phyloP scores from a whole-genome alignment of 2,888 invertebrate genomes.

The Epicampocera succincta region DNA sequence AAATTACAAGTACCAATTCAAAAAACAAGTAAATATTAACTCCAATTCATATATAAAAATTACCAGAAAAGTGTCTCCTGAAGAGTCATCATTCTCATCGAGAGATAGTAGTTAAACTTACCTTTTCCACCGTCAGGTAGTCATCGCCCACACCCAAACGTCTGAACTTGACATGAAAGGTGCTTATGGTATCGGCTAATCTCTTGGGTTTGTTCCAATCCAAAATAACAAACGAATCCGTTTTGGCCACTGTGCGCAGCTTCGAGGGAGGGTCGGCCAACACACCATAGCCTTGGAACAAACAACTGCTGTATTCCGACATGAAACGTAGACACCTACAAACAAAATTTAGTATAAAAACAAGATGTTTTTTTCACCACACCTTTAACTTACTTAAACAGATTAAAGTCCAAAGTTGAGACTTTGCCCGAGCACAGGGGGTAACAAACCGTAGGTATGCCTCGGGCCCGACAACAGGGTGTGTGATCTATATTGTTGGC shows the following conservation, averaged over 20 bases:
- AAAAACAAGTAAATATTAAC: too few relatives aligned
- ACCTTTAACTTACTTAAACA: conserved; percentile 87
- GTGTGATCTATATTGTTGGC: conserved; percentile 91
- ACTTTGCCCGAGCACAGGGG: conserved; percentile 91
- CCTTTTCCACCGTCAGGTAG: conserved; percentile 84
- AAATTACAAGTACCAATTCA: too few relatives aligned
- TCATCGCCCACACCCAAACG: conserved; percentile 83
- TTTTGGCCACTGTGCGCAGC: conserved; percentile 88
- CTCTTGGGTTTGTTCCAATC: conserved; percentile 89
- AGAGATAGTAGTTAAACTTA: conserved; percentile 65
- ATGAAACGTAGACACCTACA: conserved; percentile 89
- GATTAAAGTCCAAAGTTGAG: conserved; percentile 89
- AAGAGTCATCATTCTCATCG: too few relatives aligned
- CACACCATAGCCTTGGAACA: conserved; percentile 92
- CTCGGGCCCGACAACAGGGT: conserved; percentile 89
- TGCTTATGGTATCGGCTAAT: conserved; percentile 87
- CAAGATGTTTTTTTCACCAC: fast-evolving
- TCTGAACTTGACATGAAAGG: conserved; percentile 85
- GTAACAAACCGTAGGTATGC: conserved; percentile 88
- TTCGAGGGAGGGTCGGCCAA: conserved; percentile 88
- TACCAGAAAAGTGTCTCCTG: too few relatives aligned
- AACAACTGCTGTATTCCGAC: conserved; percentile 90
- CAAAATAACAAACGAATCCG: conserved; percentile 88
- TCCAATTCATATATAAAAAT: too few relatives aligned
- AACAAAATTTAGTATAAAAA: neutral